Evolutionary conservation across 2,113 vertebrate species (phyloP).

Genomic region (Cavia porcellus): DNA sequence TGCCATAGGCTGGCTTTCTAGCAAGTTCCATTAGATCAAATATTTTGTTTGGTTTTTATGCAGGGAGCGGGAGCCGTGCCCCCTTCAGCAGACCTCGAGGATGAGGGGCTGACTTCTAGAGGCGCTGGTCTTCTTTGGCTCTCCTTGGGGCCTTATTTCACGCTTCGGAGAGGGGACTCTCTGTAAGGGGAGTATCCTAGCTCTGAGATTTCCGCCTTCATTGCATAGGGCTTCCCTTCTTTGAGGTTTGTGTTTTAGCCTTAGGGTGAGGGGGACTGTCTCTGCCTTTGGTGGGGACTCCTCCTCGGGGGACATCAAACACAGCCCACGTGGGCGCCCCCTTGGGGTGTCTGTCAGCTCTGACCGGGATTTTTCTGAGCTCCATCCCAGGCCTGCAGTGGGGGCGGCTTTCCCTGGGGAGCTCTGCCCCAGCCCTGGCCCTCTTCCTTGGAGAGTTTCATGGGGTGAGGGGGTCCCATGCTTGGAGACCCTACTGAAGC

Average conservation of each 20-base stretch:
- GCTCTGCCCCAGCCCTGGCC: neutral
- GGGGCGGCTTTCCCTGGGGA: neutral
- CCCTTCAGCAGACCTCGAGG: neutral
- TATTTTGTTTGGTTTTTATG: neutral
- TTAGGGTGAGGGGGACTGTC: neutral
- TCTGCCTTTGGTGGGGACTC: neutral
- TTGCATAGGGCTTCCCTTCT: neutral
- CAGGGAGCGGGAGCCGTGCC: neutral
- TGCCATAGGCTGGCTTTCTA: neutral
- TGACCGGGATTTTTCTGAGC: neutral
- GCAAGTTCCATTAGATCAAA: neutral
- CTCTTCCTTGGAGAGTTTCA: neutral
- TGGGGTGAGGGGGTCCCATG: neutral
- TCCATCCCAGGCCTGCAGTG: neutral
- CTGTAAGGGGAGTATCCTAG: neutral
- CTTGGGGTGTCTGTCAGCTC: neutral
- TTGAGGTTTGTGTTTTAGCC: neutral
- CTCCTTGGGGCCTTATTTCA: neutral
- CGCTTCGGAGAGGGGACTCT: neutral
- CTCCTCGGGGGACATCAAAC: neutral
- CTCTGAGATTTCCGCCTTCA: neutral
- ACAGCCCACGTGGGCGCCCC: neutral
- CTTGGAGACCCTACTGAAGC: neutral
- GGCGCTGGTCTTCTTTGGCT: neutral
- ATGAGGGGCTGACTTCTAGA: neutral